phyloP scores from a whole-genome alignment of 1,140 invertebrate species.

The Plodia interpunctella region DNA sequence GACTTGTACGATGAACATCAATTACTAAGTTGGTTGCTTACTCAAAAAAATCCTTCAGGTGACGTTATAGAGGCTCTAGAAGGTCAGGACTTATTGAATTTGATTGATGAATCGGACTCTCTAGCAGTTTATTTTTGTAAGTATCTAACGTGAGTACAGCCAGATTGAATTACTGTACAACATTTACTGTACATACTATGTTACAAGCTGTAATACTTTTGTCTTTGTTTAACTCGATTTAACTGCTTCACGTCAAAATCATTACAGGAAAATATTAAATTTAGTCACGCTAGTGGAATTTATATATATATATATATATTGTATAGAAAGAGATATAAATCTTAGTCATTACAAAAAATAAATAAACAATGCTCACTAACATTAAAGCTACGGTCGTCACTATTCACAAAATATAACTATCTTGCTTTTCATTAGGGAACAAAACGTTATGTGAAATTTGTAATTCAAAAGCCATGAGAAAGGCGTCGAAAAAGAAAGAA shows the following conservation, averaged over 20 bases:
- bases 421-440: conserved; percentile 82
- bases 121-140: conserved; percentile 96
- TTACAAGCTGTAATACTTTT: not conserved
- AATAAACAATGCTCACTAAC: too few relatives aligned
- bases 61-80: conserved; percentile 94
- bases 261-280: too few relatives aligned
- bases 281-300: not conserved
- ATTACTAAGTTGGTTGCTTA: conserved; percentile 92
- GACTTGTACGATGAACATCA: conserved; percentile 93
- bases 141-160: conserved; percentile 40
- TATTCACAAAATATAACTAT: conserved; percentile 17
- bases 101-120: conserved; percentile 90
- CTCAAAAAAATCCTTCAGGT: conserved; percentile 92
- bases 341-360: too few relatives aligned
- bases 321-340: too few relatives aligned
- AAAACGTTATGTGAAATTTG: conserved; percentile 90
- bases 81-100: conserved; percentile 86
- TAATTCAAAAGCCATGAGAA: conserved; percentile 83
- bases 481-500: conserved; percentile 80
- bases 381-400: too few relatives aligned
- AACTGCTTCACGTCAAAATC: too few relatives aligned
- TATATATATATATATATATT: not conserved
- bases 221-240: too few relatives aligned
- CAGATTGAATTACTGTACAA: not conserved
- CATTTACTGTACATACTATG: conserved; percentile 1